These are phyloP conservation scores for Siphlonurus alternatus DNA, from an alignment of 2,888 invertebrate genomes.

Conservation along the genomic window DNA sequence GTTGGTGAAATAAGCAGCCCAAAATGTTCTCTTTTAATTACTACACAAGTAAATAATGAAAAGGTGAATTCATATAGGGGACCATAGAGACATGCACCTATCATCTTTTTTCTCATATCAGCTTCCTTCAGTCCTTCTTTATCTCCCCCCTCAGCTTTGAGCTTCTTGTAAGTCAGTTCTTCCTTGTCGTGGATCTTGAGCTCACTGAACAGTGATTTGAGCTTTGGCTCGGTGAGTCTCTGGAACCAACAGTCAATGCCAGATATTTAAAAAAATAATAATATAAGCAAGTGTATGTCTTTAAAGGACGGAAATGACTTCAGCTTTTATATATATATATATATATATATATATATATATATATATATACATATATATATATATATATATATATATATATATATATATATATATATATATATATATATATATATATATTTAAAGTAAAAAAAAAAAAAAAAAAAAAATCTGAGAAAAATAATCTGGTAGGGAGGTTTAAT, in stretches of 20 bases:
- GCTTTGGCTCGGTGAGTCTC: slow-evolving; percentile 66
- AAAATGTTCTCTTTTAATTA: too few relatives aligned
- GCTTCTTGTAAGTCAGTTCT: slow-evolving; percentile 66
- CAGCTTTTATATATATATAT: neutral
- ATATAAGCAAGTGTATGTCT: neutral
- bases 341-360: neutral
- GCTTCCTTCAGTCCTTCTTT: slow-evolving; percentile 75
- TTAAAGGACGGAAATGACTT: neutral
- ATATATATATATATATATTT: too few relatives aligned
- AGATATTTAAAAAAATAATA: slow-evolving; percentile 16
- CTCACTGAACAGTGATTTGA: slow-evolving; percentile 75
- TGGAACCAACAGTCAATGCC: slow-evolving; percentile 29
- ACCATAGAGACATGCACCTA: too few relatives aligned
- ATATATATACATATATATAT: neutral
- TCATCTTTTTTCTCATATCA: slow-evolving; percentile 57
- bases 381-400: too few relatives aligned
- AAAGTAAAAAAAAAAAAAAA: too few relatives aligned
- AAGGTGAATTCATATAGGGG: too few relatives aligned
- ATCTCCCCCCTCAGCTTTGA: slow-evolving; percentile 67
- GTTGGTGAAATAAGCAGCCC: too few relatives aligned
- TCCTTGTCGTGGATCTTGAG: slow-evolving; percentile 85
- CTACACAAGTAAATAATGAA: too few relatives aligned
- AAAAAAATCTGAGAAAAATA: too few relatives aligned
- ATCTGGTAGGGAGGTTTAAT: too few relatives aligned
- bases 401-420: too few relatives aligned